These are phyloP conservation scores for Polymixis flavicincta DNA, from an alignment of 2,888 invertebrate species.

Conservation along the genomic window DNA sequence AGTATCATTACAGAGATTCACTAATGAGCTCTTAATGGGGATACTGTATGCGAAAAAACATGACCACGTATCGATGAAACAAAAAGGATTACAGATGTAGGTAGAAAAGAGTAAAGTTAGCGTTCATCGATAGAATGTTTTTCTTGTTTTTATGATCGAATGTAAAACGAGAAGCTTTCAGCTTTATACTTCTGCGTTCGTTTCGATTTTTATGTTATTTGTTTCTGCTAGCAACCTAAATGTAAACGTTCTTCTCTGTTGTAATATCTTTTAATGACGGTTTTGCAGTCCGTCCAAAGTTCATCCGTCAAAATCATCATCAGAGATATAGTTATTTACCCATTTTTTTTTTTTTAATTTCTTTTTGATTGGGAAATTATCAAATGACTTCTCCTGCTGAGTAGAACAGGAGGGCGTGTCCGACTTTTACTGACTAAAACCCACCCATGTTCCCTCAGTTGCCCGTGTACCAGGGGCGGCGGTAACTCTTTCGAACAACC, in stretches of 20 bases:
- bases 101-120: conserved; percentile 4
- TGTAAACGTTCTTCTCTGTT: background rate
- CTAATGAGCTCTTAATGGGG: conserved; percentile 22
- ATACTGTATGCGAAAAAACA: conserved; percentile 22
- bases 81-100: background rate
- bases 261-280: background rate
- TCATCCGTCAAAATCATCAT: too few relatives aligned
- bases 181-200: conserved; percentile 7
- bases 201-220: conserved; percentile 27
- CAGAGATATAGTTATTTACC: too few relatives aligned
- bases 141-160: conserved; percentile 13
- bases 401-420: too few relatives aligned
- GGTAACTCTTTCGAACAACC: too few relatives aligned
- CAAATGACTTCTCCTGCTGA: too few relatives aligned
- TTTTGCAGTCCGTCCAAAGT: background rate
- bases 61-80: conserved; percentile 14
- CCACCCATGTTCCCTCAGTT: too few relatives aligned
- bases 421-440: too few relatives aligned
- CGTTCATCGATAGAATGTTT: conserved; percentile 4
- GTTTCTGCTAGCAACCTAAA: background rate
- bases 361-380: too few relatives aligned
- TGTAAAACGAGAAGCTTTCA: conserved; percentile 8
- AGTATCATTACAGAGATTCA: conserved; percentile 21
- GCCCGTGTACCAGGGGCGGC: too few relatives aligned
- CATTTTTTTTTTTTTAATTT: too few relatives aligned